Percentiles rank a stretch among this genome's conserved stretches.
phyloP scores from a whole-genome alignment of 1,140 invertebrate species.

The Lepeophtheirus salmonis region DNA sequence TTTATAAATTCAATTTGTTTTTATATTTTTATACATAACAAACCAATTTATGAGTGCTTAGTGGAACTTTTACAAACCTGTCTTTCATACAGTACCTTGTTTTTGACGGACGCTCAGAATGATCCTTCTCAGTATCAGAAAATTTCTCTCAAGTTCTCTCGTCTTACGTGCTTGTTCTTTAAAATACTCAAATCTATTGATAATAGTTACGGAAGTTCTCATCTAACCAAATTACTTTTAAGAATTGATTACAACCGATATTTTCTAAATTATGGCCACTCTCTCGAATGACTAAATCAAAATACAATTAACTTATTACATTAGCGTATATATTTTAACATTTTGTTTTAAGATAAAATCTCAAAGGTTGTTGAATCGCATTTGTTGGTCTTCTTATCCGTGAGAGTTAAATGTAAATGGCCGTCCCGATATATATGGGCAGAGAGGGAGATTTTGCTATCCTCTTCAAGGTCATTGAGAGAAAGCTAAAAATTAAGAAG shows the following conservation, averaged over 20 bases:
- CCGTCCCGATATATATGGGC: slow-evolving; percentile 13
- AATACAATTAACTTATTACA: neutral
- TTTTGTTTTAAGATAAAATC: neutral
- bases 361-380: neutral
- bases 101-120: neutral
- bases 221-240: slow-evolving; percentile 5
- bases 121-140: neutral
- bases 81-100: neutral
- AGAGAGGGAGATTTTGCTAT: slow-evolving; percentile 1
- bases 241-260: slow-evolving; percentile 15
- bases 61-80: neutral
- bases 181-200: neutral
- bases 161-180: neutral
- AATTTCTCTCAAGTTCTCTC: neutral
- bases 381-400: slow-evolving; percentile 4
- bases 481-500: neutral
- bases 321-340: neutral
- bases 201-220: neutral
- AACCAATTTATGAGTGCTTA: slow-evolving; percentile 2
- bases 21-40: slow-evolving; percentile 6
- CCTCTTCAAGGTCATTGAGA: neutral
- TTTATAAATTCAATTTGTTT: neutral
- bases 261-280: slow-evolving; percentile 10
- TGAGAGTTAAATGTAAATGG: slow-evolving; percentile 4
- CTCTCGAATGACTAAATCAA: neutral